A percentile compares a stretch with the other conserved stretches of the same genome.
phyloP scores from a whole-genome alignment of 2,888 invertebrate genomes.

The Diloba caeruleocephala region DNA sequence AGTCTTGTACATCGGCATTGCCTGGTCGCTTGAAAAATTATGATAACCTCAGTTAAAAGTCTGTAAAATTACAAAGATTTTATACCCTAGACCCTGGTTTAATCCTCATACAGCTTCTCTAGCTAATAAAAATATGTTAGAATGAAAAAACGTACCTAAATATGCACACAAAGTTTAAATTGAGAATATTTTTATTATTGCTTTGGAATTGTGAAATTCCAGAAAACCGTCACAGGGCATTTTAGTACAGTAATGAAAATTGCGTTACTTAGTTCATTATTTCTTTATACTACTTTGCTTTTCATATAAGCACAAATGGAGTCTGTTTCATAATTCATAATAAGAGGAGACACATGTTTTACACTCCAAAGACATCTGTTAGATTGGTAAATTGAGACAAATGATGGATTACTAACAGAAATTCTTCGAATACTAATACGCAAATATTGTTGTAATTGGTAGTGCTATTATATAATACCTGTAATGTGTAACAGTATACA shows the following conservation, averaged over 20 bases:
- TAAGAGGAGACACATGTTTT: neutral
- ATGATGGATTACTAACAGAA: slow-evolving; percentile 9
- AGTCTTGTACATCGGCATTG: neutral
- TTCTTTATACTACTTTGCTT: slow-evolving; percentile 3
- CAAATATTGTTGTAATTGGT: neutral
- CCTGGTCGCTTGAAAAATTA: too few relatives aligned
- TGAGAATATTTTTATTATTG: too few relatives aligned
- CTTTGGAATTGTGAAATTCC: too few relatives aligned
- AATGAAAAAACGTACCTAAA: too few relatives aligned
- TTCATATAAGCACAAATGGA: slow-evolving; percentile 5
- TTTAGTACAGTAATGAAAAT: slow-evolving; percentile 12
- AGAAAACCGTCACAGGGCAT: too few relatives aligned
- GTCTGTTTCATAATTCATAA: slow-evolving; percentile 11
- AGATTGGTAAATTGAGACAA: slow-evolving; percentile 10
- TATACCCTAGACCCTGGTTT: too few relatives aligned
- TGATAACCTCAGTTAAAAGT: too few relatives aligned
- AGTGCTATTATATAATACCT: neutral
- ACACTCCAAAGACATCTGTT: slow-evolving; percentile 2
- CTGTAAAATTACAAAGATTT: too few relatives aligned
- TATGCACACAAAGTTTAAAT: too few relatives aligned
- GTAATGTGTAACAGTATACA: too few relatives aligned
- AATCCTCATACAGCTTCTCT: too few relatives aligned
- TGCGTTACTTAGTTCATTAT: slow-evolving; percentile 3
- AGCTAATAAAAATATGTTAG: too few relatives aligned
- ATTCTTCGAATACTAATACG: neutral